These are phyloP conservation scores for Scylla paramamosain DNA, from an alignment of 1,140 invertebrate species.

Conservation along the genomic window DNA sequence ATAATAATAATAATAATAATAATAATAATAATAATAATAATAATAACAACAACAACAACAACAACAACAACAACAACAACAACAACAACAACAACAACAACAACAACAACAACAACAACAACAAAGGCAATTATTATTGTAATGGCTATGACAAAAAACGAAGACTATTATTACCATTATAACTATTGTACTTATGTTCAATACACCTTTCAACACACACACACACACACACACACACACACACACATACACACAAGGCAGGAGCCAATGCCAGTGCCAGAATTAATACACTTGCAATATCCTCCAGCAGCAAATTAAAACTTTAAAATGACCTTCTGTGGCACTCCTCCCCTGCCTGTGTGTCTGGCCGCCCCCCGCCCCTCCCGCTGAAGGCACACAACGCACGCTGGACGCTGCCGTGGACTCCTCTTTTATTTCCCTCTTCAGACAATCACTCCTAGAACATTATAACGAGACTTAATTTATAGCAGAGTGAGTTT, in stretches of 20 bases:
- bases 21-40: constrained; percentile 29
- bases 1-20: background rate
- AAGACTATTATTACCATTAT: background rate
- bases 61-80: background rate
- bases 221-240: too few species aligned
- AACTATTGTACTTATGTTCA: background rate
- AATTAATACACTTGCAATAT: constrained; percentile 24
- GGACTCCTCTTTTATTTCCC: background rate
- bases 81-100: background rate
- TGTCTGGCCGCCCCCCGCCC: background rate
- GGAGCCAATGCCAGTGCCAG: background rate
- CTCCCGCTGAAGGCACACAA: background rate
- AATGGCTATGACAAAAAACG: background rate
- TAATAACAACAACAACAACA: background rate
- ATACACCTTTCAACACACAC: background rate
- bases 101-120: background rate
- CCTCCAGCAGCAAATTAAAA: constrained; percentile 22
- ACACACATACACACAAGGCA: background rate
- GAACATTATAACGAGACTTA: constrained; percentile 3
- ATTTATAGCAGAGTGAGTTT: background rate
- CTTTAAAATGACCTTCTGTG: background rate
- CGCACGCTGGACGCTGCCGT: background rate
- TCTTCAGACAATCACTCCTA: constrained; percentile 9
- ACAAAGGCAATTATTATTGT: background rate
- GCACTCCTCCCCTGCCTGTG: background rate